These are phyloP conservation scores for Gortyna flavago DNA, from an alignment of 2,888 invertebrate genomes.

Conservation along the genomic window DNA sequence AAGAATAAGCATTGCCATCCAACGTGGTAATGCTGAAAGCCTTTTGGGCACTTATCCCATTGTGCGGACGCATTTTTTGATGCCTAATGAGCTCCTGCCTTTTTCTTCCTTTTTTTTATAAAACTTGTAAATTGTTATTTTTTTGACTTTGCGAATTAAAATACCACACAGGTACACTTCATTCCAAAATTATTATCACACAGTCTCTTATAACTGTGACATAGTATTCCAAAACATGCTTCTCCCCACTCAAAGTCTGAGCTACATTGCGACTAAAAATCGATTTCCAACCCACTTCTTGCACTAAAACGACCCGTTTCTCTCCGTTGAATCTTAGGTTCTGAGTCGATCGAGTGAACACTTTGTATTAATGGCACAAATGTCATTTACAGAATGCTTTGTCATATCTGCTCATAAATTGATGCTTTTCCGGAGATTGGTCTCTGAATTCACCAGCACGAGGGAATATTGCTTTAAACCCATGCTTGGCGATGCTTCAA, in stretches of 20 bases:
- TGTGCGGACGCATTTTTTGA: too few species aligned
- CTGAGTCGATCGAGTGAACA: slow-evolving; percentile 54
- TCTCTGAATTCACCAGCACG: not conserved
- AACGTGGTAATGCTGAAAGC: too few species aligned
- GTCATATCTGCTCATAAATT: slow-evolving; percentile 40
- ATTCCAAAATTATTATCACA: not conserved
- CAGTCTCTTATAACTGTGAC: not conserved
- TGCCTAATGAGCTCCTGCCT: too few species aligned
- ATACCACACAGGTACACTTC: not conserved
- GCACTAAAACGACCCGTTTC: slow-evolving; percentile 57
- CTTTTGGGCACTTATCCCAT: too few species aligned
- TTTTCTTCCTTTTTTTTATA: too few species aligned
- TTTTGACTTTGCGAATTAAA: too few species aligned
- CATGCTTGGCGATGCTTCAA: not conserved
- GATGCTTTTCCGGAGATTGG: slow-evolving; percentile 20
- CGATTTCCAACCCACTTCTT: slow-evolving; percentile 56
- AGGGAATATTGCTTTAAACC: not conserved
- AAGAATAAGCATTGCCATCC: too few species aligned
- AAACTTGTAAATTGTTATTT: too few species aligned
- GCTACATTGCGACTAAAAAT: slow-evolving; percentile 45
- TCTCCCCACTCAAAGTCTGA: not conserved
- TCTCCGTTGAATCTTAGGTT: slow-evolving; percentile 54
- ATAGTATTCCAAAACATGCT: slow-evolving; percentile 16
- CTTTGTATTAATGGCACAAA: slow-evolving; percentile 56
- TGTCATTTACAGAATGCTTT: slow-evolving; percentile 54